A percentile compares a stretch with the other conserved stretches of the same genome.
Evolutionary conservation across 1,140 invertebrate species (phyloP).

Genomic region (Pseudomyrmex flavicornis): DNA sequence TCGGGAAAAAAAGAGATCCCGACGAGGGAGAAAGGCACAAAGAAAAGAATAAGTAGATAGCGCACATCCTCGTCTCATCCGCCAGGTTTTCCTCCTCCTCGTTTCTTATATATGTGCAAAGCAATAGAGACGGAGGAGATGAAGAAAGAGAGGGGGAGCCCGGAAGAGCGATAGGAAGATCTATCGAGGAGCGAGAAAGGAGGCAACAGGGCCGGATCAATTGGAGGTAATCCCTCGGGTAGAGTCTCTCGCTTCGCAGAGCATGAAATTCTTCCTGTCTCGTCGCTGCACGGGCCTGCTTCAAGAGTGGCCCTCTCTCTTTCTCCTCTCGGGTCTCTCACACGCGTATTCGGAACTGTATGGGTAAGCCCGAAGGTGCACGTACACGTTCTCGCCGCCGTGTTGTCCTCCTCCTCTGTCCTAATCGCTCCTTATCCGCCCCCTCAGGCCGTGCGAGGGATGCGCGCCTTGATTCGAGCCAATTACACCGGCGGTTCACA

Average conservation of each 20-base stretch:
- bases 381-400: conserved; percentile 66
- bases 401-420: conserved; percentile 21
- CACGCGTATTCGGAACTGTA: conserved; percentile 59
- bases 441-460: conserved; percentile 39
- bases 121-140: conserved; percentile 38
- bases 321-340: conserved; percentile 16
- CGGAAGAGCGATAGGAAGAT: conserved; percentile 64
- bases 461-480: conserved; percentile 76
- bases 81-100: conserved; percentile 45
- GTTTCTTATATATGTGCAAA: conserved; percentile 38
- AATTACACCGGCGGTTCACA: conserved; percentile 78
- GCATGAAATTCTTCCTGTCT: conserved; percentile 83
- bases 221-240: conserved; percentile 83
- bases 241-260: conserved; percentile 81
- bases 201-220: conserved; percentile 80
- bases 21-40: background rate
- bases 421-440: conserved; percentile 77
- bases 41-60: conserved; percentile 33
- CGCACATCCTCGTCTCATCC: conserved; percentile 34
- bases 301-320: conserved; percentile 57
- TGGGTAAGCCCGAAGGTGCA: conserved; percentile 55
- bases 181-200: conserved; percentile 67
- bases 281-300: conserved; percentile 57
- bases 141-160: conserved; percentile 36
- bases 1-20: conserved; percentile 37